Conservation (phyloP, 2,113 vertebrate species). For the Chamaea fasciata region DNA sequence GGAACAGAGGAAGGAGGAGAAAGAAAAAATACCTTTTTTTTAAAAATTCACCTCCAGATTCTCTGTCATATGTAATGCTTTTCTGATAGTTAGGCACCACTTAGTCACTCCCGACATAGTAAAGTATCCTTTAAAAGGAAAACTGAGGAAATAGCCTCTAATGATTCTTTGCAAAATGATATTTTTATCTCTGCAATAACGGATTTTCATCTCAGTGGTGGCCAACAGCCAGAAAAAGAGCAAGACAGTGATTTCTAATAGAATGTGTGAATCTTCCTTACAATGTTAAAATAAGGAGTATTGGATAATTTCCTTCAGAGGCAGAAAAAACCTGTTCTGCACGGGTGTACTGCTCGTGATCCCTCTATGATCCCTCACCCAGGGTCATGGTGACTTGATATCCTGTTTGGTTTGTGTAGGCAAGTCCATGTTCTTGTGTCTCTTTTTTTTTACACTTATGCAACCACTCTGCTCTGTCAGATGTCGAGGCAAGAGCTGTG, state of each 20-base stretch:
- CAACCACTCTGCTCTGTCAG: background rate
- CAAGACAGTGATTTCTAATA: background rate
- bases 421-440: background rate
- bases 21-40: background rate
- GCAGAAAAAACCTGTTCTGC: background rate
- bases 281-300: background rate
- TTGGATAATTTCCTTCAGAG: background rate
- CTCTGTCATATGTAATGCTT: background rate
- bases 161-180: background rate
- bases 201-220: background rate
- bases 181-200: background rate
- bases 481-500: background rate
- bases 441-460: background rate
- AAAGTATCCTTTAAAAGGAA: background rate
- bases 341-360: background rate
- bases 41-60: background rate
- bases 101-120: background rate
- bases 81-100: background rate
- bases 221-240: background rate
- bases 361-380: background rate
- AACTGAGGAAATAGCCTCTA: constrained; percentile 6
- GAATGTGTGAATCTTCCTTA: background rate
- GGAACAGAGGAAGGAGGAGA: background rate
- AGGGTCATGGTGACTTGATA: background rate
- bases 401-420: background rate